phyloP scores from a whole-genome alignment of 2,888 invertebrate species.

The Spicauda simplicius region DNA sequence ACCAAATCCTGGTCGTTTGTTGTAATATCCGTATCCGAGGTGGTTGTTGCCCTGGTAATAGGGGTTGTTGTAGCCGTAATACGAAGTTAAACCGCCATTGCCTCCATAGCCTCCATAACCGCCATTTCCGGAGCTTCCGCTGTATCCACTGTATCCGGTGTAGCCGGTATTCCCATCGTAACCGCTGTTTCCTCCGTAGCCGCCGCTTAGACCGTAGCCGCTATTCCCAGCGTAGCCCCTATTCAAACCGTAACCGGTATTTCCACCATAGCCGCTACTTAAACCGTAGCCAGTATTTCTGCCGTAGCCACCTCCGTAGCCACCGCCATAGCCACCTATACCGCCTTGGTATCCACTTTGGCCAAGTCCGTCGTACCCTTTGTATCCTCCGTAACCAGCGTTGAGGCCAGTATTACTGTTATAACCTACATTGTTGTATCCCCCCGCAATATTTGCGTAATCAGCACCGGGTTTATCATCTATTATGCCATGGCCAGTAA shows the following conservation, averaged over 20 bases:
- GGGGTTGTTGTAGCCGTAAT: constrained; percentile 85
- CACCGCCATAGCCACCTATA: constrained; percentile 38
- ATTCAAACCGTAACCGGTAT: constrained; percentile 32
- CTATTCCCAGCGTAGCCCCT: constrained; percentile 54
- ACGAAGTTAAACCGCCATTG: constrained; percentile 85
- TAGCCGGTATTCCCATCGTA: constrained; percentile 43
- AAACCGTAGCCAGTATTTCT: constrained; percentile 35
- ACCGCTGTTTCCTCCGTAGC: constrained; percentile 39
- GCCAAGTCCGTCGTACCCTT: constrained; percentile 39
- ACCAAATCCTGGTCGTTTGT: constrained; percentile 64
- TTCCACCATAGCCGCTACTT: background rate
- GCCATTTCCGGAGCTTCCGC: constrained; percentile 43
- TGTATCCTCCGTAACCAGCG: constrained; percentile 43
- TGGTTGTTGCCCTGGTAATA: constrained; percentile 81
- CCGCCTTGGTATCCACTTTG: constrained; percentile 39
- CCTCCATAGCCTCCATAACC: constrained; percentile 86
- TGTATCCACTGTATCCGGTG: constrained; percentile 42
- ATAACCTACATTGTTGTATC: constrained; percentile 43
- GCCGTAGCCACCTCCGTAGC: constrained; percentile 24
- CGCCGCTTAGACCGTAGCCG: constrained; percentile 72
- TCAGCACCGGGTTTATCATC: constrained; percentile 39
- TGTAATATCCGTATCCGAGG: constrained; percentile 85
- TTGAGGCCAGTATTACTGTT: constrained; percentile 40
- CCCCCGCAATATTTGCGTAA: constrained; percentile 39
- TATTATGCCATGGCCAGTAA: constrained; percentile 46